A percentile compares a stretch with the other conserved stretches of the same genome.
phyloP scores from a whole-genome alignment of 1,140 invertebrate genomes.

The Camponotus floridanus region DNA sequence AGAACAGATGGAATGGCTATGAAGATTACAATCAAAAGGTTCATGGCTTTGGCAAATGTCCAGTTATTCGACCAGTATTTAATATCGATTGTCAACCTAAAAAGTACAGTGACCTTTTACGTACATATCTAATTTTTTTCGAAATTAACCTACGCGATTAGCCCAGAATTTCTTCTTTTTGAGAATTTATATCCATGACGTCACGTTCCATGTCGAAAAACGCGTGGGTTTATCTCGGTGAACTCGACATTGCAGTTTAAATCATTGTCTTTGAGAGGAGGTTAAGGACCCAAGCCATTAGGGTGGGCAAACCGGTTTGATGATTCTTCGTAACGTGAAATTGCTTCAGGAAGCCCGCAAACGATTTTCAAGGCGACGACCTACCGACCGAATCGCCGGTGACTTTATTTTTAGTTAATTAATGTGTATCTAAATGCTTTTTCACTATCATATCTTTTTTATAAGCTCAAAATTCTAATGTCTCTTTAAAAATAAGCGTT shows the following conservation, averaged over 20 bases:
- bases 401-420: neutral
- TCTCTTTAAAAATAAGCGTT: neutral
- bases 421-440: neutral
- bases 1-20: neutral
- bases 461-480: neutral
- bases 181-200: neutral
- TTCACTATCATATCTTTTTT: neutral
- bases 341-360: slow-evolving; percentile 15
- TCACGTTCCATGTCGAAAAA: neutral
- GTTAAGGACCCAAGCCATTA: slow-evolving; percentile 49
- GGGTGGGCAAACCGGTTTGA: slow-evolving; percentile 48
- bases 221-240: slow-evolving; percentile 27
- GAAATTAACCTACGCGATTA: slow-evolving; percentile 1
- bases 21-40: too few relatives aligned
- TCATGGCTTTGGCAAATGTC: neutral
- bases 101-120: neutral
- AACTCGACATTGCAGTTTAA: slow-evolving; percentile 29
- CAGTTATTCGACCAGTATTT: neutral
- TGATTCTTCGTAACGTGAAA: slow-evolving; percentile 32
- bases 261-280: slow-evolving; percentile 54
- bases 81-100: neutral
- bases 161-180: neutral
- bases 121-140: neutral
- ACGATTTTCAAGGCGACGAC: neutral
- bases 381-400: neutral